Evolutionary conservation across 2,888 invertebrate species (phyloP).

Genomic region (Pachymerium ferrugineum): DNA sequence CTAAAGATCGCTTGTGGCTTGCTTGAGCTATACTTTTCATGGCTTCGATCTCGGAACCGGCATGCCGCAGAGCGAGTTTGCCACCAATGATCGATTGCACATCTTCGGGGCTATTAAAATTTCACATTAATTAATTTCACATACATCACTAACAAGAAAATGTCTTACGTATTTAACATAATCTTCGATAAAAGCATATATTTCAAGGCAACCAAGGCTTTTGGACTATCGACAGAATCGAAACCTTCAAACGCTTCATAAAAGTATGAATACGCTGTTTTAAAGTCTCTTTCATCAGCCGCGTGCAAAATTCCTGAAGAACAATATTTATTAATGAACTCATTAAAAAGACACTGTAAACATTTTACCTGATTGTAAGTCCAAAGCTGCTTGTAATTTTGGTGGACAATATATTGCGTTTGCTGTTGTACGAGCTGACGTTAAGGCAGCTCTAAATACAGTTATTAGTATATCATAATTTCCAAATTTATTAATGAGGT

Average conservation of each 20-base stretch:
- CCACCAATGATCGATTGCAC: conserved; percentile 92
- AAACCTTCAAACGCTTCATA: conserved; percentile 99
- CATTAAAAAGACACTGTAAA: neutral
- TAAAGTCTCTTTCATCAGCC: conserved; percentile 99
- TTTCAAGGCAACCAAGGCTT: conserved; percentile 91
- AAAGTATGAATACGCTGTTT: conserved; percentile 99
- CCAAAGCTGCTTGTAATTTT: conserved; percentile 94
- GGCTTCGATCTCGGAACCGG: conserved; percentile 91
- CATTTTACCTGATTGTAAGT: conserved; percentile 78
- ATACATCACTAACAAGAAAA: neutral
- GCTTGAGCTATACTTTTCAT: conserved; percentile 97
- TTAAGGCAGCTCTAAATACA: conserved; percentile 73
- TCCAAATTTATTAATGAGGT: conserved; percentile 28
- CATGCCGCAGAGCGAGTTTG: conserved; percentile 93
- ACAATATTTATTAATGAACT: neutral
- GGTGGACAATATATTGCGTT: conserved; percentile 99
- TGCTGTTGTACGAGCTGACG: conserved; percentile 98
- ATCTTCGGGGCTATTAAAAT: conserved; percentile 74
- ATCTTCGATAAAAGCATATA: conserved; percentile 99
- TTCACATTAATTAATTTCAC: neutral
- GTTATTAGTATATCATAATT: neutral
- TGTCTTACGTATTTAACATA: conserved; percentile 71
- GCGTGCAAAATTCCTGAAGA: conserved; percentile 78
- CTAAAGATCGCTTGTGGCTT: conserved; percentile 91
- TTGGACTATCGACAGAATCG: conserved; percentile 85